phyloP scores from a whole-genome alignment of 2,113 vertebrate genomes.

The Pyrgilauda ruficollis region DNA sequence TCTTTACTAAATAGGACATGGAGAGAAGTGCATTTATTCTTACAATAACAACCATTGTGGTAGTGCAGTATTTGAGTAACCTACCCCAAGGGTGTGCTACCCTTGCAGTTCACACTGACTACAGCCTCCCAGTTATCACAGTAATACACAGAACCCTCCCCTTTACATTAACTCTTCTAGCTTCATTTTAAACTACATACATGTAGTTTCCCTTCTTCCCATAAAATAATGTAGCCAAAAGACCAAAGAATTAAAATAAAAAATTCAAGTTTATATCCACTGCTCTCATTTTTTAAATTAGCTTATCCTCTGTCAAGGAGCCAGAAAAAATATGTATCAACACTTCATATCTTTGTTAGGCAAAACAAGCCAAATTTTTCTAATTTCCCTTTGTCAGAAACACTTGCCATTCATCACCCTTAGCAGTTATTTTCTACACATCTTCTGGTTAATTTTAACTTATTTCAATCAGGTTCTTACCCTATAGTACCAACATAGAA shows the following conservation, averaged over 20 bases:
- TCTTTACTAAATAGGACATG: background rate
- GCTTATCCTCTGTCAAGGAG: background rate
- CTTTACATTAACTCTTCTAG: background rate
- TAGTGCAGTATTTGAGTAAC: background rate
- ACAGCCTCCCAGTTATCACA: background rate
- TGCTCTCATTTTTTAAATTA: background rate
- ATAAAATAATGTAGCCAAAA: background rate
- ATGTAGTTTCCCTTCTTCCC: background rate
- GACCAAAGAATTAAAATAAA: background rate
- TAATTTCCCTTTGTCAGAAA: background rate
- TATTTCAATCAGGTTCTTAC: background rate
- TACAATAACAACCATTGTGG: background rate
- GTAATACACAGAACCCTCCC: background rate
- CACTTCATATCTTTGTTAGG: background rate
- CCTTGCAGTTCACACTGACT: background rate
- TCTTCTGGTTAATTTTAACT: background rate
- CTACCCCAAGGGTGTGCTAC: background rate
- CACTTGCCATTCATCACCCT: background rate
- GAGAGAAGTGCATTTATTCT: background rate
- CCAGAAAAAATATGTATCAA: background rate
- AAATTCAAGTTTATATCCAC: background rate
- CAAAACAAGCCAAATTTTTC: background rate
- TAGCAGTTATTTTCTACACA: background rate
- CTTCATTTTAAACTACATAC: background rate
- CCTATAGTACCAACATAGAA: background rate